Evolutionary conservation across 2,113 vertebrate genomes (phyloP).

Genomic region (Leiothrix lutea): DNA sequence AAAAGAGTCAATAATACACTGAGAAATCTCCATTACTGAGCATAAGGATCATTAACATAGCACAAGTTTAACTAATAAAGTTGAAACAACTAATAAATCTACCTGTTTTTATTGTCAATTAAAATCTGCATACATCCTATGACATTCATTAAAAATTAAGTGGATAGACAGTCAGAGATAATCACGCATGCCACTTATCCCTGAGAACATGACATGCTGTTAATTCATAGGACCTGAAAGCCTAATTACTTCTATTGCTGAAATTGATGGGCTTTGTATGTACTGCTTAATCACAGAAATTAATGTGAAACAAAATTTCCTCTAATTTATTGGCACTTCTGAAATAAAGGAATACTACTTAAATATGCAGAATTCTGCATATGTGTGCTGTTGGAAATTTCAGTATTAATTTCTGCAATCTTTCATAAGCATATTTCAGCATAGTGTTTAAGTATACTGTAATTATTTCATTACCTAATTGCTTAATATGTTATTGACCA

Average conservation of each 20-base stretch:
- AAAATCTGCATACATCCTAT: slow-evolving; percentile 37
- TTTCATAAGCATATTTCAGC: not conserved
- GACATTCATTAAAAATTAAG: slow-evolving; percentile 67
- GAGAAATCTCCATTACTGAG: not conserved
- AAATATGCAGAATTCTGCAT: not conserved
- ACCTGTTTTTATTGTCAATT: slow-evolving; percentile 52
- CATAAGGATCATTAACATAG: slow-evolving; percentile 9
- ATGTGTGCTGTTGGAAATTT: not conserved
- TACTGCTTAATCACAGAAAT: slow-evolving; percentile 37
- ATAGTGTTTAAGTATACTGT: not conserved
- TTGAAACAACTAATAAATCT: slow-evolving; percentile 59
- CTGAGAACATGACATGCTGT: not conserved
- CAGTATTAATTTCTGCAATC: not conserved
- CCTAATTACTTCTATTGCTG: slow-evolving; percentile 60
- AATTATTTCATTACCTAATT: not conserved
- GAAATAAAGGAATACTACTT: not conserved
- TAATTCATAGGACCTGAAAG: slow-evolving; percentile 60
- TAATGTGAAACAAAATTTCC: slow-evolving; percentile 32
- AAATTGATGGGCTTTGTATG: slow-evolving; percentile 45
- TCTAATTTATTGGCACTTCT: slow-evolving; percentile 14
- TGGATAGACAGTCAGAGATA: slow-evolving; percentile 47
- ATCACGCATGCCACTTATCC: slow-evolving; percentile 45
- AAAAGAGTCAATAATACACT: not conserved
- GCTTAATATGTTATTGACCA: not conserved
- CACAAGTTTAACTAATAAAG: slow-evolving; percentile 48